phyloP scores from a whole-genome alignment of 2,888 invertebrate genomes.

The Acrobasis repandana region DNA sequence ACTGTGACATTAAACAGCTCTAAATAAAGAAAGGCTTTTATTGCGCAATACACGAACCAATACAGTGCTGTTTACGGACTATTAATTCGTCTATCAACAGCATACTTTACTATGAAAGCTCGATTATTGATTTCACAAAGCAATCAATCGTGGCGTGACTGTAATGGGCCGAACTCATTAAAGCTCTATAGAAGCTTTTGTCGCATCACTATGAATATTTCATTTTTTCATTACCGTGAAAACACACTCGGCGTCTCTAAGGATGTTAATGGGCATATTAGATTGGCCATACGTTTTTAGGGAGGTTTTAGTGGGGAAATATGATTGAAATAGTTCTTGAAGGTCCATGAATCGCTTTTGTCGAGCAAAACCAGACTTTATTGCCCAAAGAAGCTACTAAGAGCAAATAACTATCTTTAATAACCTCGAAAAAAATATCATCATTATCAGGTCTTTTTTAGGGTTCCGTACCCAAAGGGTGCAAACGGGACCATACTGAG shows the following conservation, averaged over 20 bases:
- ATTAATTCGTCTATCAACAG: constrained; percentile 4
- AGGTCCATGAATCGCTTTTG: no score
- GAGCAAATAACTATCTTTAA: no score
- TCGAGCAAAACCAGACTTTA: no score
- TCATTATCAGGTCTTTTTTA: no score
- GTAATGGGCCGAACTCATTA: constrained; percentile 19
- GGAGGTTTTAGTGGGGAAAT: no score
- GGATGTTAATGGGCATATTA: background rate
- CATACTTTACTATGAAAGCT: constrained; percentile 12
- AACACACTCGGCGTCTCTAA: background rate
- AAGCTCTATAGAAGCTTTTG: constrained; percentile 17
- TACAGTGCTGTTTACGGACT: constrained; percentile 11
- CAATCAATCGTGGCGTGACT: constrained; percentile 18
- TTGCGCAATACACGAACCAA: background rate
- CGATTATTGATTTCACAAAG: constrained; percentile 17
- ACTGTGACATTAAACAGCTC: background rate
- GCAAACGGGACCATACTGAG: no score
- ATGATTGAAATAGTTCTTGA: no score
- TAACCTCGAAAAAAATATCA: no score
- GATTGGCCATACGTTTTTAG: background rate
- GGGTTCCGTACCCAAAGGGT: no score
- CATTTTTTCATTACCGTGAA: constrained; percentile 22
- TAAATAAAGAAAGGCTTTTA: background rate
- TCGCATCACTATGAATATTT: constrained; percentile 21
- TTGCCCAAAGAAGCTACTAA: no score